Percentiles rank a stretch among this genome's conserved stretches.
Evolutionary conservation across 2,113 vertebrate genomes (phyloP).

Genomic region (Etheostoma cragini): DNA sequence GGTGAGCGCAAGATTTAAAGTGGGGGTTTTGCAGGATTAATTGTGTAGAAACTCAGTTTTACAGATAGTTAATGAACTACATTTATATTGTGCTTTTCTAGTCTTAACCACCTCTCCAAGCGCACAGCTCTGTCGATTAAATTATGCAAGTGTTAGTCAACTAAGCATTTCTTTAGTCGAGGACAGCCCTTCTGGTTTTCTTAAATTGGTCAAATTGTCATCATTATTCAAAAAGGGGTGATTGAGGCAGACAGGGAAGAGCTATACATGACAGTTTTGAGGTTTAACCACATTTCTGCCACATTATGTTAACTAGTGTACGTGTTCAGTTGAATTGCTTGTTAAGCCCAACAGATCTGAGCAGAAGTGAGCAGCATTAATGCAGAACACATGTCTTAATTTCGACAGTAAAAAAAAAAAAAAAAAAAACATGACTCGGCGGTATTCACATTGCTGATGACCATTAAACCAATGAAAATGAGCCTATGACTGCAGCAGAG

Average conservation of each 20-base stretch:
- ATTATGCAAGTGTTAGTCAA: no score
- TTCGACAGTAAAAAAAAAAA: constrained; percentile 9
- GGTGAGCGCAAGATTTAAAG: no score
- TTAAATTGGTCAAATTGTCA: not conserved
- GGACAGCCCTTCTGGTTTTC: no score
- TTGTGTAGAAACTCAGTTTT: no score
- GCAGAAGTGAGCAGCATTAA: constrained; percentile 35
- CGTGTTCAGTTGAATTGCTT: constrained; percentile 62
- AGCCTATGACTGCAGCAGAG: constrained; percentile 34
- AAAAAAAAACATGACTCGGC: constrained; percentile 63
- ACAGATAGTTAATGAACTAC: no score
- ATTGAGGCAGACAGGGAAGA: not conserved
- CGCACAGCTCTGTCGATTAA: no score
- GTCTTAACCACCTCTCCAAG: no score
- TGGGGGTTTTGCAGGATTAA: no score
- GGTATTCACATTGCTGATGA: constrained; percentile 61
- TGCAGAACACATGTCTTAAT: constrained; percentile 2
- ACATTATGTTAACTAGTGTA: not conserved
- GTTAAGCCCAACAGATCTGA: constrained; percentile 23
- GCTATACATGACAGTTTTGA: not conserved
- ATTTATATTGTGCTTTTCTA: no score
- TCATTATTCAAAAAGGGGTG: not conserved
- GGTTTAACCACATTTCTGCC: constrained; percentile 15
- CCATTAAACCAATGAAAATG: constrained; percentile 47
- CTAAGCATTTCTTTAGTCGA: no score